phyloP scores from a whole-genome alignment of 2,888 invertebrate genomes.

The Epinotia bilunana region DNA sequence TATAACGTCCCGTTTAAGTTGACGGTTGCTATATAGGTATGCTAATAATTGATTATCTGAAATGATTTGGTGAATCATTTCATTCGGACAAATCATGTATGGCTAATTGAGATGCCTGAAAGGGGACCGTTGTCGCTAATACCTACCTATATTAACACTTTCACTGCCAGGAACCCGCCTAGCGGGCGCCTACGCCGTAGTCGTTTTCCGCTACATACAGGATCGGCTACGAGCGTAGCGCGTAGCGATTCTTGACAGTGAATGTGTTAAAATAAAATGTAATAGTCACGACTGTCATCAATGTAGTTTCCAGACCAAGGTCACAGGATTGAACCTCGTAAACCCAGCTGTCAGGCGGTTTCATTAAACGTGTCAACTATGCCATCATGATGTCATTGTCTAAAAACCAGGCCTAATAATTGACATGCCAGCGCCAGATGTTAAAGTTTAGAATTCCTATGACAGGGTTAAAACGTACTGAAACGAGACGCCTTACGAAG shows the following conservation, averaged over 20 bases:
- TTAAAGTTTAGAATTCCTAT: background rate
- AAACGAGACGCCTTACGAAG: no score
- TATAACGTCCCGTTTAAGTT: background rate
- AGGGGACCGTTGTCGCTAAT: background rate
- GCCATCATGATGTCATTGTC: slow-evolving; percentile 36
- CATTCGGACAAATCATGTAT: background rate
- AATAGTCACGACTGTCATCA: background rate
- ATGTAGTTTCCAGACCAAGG: slow-evolving; percentile 17
- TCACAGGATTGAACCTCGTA: slow-evolving; percentile 14
- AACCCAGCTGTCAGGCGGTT: slow-evolving; percentile 18
- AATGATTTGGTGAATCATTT: no score
- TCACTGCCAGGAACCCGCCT: no score
- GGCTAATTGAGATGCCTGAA: background rate
- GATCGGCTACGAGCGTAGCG: no score
- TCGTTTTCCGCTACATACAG: no score
- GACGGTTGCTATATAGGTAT: background rate
- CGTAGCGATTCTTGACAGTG: no score
- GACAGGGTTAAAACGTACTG: background rate
- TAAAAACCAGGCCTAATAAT: slow-evolving; percentile 17
- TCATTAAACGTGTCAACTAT: slow-evolving; percentile 21
- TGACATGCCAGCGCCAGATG: slow-evolving; percentile 26
- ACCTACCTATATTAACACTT: background rate
- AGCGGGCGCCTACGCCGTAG: no score
- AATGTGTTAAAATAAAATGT: no score
- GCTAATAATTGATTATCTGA: no score